phyloP scores from a whole-genome alignment of 2,797 vertebrate species.

The Myripristis murdjan region DNA sequence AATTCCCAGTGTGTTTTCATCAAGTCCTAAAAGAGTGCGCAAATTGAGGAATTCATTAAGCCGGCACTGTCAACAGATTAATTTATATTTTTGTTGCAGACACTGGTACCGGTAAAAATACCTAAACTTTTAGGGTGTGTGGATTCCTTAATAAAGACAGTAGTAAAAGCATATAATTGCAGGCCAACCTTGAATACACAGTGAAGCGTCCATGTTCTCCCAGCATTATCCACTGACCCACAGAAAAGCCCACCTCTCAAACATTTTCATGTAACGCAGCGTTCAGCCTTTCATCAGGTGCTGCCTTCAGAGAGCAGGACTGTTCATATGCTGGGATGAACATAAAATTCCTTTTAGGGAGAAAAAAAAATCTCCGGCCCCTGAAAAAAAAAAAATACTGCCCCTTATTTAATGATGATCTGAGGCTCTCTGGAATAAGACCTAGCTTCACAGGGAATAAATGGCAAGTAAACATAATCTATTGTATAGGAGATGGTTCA shows the following conservation, averaged over 20 bases:
- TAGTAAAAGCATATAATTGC: conserved; percentile 44
- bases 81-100: not conserved
- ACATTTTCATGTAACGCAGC: conserved; percentile 64
- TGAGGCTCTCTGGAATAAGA: conserved; percentile 42
- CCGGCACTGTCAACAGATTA: conserved; percentile 10
- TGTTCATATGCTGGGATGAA: conserved; percentile 69
- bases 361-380: conserved; percentile 55
- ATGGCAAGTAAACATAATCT: conserved; percentile 40
- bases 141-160: conserved; percentile 11
- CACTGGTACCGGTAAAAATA: conserved; percentile 21
- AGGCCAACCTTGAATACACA: conserved; percentile 57
- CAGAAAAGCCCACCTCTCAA: conserved; percentile 53
- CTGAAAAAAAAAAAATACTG: conserved; percentile 36
- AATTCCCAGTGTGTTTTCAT: conserved; percentile 29
- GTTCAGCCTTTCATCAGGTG: conserved; percentile 46
- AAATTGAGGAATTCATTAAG: conserved; percentile 16
- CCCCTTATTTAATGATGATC: conserved; percentile 51
- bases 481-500: conserved; percentile 38
- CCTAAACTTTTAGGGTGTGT: conserved; percentile 18
- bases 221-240: conserved; percentile 70
- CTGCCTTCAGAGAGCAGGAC: conserved; percentile 57
- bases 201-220: conserved; percentile 56
- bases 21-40: conserved; percentile 1
- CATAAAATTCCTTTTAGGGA: conserved; percentile 81
- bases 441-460: conserved; percentile 46